Base-by-base conservation (phyloP, 2,888 invertebrate genomes). In the Polyommatus iphigenia region DNA sequence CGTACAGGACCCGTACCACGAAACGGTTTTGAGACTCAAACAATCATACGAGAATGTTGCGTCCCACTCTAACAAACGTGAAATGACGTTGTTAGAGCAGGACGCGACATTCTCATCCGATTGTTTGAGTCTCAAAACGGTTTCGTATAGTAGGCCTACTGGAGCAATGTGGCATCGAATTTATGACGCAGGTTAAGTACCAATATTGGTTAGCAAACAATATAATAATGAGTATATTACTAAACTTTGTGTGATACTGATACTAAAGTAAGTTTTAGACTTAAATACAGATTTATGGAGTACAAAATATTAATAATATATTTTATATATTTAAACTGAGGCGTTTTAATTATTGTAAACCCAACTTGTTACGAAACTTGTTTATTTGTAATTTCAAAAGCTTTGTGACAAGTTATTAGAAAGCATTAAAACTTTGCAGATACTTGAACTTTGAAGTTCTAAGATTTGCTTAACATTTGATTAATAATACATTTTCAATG, bases 281-380 rank as follows among this genome's bases (percentile, higher is more conserved):
- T 24, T 24, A 24, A 62, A 62, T 62, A 24, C 24, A 24, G 13
- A 62, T 62, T 24, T 20, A 10, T 13, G 20, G 13, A 24, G 13
- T 20, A 62, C 62, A 62, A 62, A 62, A 13, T 62, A n/a, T n/a
- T n/a, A 62, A 24, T 62, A 62, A 46, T 59, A 59, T 59, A 59
- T 20, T 20, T 62, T 20, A 62, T 62, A 62, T 13, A 20, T 62
- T 62, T 24, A 24, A 24, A 62, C 1, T 13, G 1, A 4, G 24
- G 8, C 62, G 62, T 62, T 62, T 62, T 24, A 62, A 3, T 62
- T 24, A 62, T 24, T 62, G 62, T 13, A 20, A 62, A 62, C 62
- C 62, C 24, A 3, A 62, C 13, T 62, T 62, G 62, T 62, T 62
- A 13, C 1, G 54, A 62, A 62, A 62, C 8, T 59, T 20, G 20